phyloP scores from a whole-genome alignment of 1,140 invertebrate genomes.

The Brachionus paranguensis region DNA sequence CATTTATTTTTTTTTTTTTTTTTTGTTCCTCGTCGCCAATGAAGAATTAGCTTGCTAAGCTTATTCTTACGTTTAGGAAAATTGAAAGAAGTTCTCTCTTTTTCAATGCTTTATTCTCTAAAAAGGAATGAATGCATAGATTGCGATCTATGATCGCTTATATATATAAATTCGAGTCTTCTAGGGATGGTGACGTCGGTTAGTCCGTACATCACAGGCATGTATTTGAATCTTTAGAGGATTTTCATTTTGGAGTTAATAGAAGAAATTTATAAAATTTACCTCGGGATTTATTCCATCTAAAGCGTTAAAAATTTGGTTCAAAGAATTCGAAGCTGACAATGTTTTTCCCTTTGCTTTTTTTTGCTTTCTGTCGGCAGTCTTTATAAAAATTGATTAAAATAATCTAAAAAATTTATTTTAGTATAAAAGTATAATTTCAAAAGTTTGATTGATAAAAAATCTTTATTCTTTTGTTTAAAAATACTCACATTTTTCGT shows the following conservation, averaged over 20 bases:
- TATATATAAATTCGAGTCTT: too few relatives aligned
- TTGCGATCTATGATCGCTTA: too few relatives aligned
- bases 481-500: background rate
- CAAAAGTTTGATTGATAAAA: background rate
- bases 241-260: background rate
- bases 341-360: conserved; percentile 5
- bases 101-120: too few relatives aligned
- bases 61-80: too few relatives aligned
- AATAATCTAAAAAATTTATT: background rate
- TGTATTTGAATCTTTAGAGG: background rate
- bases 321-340: background rate
- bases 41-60: too few relatives aligned
- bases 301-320: conserved; percentile 12
- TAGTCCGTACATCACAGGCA: too few relatives aligned
- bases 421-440: conserved; percentile 1
- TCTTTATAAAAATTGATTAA: conserved; percentile 2
- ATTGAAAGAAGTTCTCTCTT: too few relatives aligned
- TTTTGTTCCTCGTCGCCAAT: too few relatives aligned
- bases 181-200: too few relatives aligned
- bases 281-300: background rate
- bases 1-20: too few relatives aligned
- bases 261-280: background rate
- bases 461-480: background rate
- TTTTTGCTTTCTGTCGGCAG: background rate
- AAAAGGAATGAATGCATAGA: too few relatives aligned